Conservation (phyloP, 2,797 vertebrate species). For the Myoxocephalus aenaeus region DNA sequence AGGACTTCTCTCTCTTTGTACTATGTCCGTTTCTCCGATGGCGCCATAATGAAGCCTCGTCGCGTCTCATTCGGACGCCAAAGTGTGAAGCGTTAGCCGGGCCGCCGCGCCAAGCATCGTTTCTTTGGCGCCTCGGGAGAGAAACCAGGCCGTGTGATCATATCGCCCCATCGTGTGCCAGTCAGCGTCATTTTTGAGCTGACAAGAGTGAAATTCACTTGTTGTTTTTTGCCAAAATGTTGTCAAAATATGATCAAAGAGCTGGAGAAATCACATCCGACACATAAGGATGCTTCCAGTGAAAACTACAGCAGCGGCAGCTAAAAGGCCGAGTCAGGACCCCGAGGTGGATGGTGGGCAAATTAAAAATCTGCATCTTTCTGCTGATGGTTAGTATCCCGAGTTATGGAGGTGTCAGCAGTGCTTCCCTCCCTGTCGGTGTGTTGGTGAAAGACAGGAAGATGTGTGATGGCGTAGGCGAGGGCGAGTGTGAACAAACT, state of each 20-base stretch:
- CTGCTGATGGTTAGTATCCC: slow-evolving; percentile 41
- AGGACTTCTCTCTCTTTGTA: too few species aligned
- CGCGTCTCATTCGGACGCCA: not conserved
- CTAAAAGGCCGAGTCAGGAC: slow-evolving; percentile 9
- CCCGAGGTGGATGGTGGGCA: slow-evolving; percentile 25
- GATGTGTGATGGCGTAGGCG: not conserved
- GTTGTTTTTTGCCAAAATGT: not conserved
- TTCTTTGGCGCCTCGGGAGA: too few species aligned
- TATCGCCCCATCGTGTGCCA: too few species aligned
- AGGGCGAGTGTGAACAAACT: slow-evolving; percentile 20
- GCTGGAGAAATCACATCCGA: not conserved
- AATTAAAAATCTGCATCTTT: slow-evolving; percentile 37
- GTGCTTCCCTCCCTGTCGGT: slow-evolving; percentile 17
- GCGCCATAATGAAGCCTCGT: too few species aligned
- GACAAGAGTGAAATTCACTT: not conserved
- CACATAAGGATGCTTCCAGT: not conserved
- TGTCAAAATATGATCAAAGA: not conserved
- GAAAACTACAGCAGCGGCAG: not conserved
- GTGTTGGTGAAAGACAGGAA: slow-evolving; percentile 14
- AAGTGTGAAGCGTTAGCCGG: too few species aligned
- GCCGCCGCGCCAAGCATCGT: too few species aligned
- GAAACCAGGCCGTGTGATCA: not conserved
- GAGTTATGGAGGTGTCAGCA: slow-evolving; percentile 44
- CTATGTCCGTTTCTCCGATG: too few species aligned
- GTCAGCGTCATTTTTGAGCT: not conserved